Percentiles rank a stretch among this genome's conserved stretches.
Conservation (phyloP, 2,888 invertebrate species). For the Aspidiotus destructor region DNA sequence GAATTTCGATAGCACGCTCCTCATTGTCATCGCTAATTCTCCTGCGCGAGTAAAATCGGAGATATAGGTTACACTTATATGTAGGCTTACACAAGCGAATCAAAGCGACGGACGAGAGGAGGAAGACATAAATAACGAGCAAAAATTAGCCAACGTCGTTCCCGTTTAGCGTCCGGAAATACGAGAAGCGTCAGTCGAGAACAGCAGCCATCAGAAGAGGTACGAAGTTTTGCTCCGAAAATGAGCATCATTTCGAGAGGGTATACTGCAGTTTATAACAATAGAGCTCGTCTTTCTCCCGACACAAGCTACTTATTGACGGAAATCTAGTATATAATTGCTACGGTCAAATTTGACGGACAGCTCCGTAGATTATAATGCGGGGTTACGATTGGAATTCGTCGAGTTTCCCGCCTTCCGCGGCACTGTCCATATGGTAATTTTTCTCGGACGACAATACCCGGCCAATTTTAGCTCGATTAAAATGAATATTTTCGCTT, state of each 20-base stretch:
- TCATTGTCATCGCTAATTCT: no score
- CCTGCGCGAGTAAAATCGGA: no score
- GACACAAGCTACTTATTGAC: background rate
- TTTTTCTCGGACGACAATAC: no score
- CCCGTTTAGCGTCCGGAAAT: background rate
- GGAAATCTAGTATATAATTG: conserved; percentile 18
- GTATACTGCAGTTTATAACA: conserved; percentile 12
- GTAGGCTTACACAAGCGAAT: no score
- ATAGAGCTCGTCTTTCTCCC: conserved; percentile 14
- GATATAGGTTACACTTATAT: no score
- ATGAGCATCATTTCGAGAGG: conserved; percentile 18
- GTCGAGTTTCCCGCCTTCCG: no score
- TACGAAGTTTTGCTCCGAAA: conserved; percentile 21
- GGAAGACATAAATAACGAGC: conserved; percentile 9
- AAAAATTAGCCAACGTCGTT: conserved; percentile 9
- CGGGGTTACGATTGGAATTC: background rate
- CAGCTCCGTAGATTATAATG: conserved; percentile 3
- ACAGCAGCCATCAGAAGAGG: conserved; percentile 5
- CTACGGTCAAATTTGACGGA: conserved; percentile 27
- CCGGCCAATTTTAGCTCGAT: no score
- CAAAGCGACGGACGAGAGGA: background rate
- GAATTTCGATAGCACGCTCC: no score
- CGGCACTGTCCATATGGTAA: no score
- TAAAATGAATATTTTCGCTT: no score
- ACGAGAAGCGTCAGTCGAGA: conserved; percentile 21